Evolutionary conservation across 2,113 vertebrate species (phyloP).

Genomic region (Campylomormyrus tamandua): DNA sequence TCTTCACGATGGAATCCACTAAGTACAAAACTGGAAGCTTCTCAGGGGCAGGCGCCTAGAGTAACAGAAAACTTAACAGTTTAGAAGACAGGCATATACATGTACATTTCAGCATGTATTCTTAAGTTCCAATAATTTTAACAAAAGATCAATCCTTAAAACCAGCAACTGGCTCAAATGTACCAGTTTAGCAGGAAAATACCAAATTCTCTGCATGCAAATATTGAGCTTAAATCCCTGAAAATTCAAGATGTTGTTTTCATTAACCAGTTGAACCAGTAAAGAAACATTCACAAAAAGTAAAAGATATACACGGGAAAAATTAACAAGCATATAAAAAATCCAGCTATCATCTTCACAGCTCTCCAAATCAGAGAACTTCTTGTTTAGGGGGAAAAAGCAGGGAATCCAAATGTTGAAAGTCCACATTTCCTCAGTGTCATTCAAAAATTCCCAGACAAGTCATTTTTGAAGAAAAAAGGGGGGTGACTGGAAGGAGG

Average conservation of each 20-base stretch:
- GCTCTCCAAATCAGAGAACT: background rate
- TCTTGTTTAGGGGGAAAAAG: background rate
- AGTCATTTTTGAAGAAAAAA: constrained; percentile 9
- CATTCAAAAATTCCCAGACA: constrained; percentile 8
- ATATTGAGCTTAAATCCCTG: background rate
- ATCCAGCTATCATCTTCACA: background rate
- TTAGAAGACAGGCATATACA: constrained; percentile 73
- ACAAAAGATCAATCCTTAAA: background rate
- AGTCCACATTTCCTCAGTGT: background rate
- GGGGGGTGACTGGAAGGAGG: background rate
- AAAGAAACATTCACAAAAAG: background rate
- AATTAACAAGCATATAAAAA: background rate
- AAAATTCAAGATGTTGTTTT: background rate
- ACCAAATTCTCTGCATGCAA: background rate
- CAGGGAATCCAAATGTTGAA: background rate
- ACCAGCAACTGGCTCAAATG: background rate
- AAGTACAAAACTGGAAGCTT: constrained; percentile 99
- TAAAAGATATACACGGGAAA: background rate
- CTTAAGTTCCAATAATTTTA: background rate
- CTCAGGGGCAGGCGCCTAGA: constrained; percentile 88
- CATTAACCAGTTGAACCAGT: background rate
- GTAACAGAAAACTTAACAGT: constrained; percentile 97
- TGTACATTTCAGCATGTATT: constrained; percentile 8
- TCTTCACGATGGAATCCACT: constrained; percentile 99
- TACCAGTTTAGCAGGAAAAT: background rate